Conservation (phyloP, 2,113 vertebrate species). For the Dinomys branickii region DNA sequence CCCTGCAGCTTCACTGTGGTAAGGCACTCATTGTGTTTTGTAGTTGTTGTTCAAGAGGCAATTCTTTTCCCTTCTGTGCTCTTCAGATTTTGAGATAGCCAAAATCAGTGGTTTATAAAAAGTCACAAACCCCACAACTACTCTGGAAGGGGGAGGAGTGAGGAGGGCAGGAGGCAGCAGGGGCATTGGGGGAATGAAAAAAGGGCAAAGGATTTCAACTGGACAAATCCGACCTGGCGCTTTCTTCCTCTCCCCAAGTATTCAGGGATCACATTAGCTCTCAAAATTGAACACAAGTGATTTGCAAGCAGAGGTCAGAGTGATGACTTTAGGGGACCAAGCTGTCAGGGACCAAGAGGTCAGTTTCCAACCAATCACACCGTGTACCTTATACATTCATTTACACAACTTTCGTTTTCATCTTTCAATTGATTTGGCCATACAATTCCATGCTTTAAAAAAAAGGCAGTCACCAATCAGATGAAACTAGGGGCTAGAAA, state of each 20-base stretch:
- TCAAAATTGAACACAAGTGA: background rate
- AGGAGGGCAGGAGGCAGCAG: background rate
- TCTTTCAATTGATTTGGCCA: background rate
- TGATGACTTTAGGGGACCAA: background rate
- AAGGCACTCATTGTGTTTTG: background rate
- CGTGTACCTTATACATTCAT: background rate
- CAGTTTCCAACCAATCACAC: background rate
- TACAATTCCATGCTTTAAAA: background rate
- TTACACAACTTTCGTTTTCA: conserved; percentile 33
- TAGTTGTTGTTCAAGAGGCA: background rate
- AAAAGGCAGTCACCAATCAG: background rate
- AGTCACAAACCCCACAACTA: background rate
- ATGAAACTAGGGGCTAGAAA: background rate
- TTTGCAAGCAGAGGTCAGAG: background rate
- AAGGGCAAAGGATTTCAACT: background rate
- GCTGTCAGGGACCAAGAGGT: background rate
- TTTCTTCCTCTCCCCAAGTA: background rate
- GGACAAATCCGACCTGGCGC: background rate
- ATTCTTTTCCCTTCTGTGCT: background rate
- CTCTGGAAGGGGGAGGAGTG: background rate
- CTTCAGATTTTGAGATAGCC: background rate
- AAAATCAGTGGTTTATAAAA: background rate
- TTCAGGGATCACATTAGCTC: background rate
- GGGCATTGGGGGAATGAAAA: background rate
- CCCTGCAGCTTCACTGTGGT: background rate